Evolutionary conservation across 2,888 invertebrate genomes (phyloP), one percentile per base, ranked within the genome.

Genomic region (Odontothrips loti): DNA sequence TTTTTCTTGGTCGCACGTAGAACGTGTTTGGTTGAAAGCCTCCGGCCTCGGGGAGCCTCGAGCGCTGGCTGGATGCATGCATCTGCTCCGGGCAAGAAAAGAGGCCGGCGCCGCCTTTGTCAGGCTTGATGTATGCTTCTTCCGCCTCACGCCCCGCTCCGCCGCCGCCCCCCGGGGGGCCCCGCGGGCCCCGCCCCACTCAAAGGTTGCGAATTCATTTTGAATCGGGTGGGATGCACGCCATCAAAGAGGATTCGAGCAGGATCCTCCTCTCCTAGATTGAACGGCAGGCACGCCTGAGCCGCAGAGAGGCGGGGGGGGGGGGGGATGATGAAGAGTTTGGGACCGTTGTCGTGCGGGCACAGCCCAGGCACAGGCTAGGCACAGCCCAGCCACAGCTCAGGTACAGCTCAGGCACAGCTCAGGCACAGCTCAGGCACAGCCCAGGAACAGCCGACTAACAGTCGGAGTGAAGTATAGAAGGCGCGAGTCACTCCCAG

Each of bases 141-240:
- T 43, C 34, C 34, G 34, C 34, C 34, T 2, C 34, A 2, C 58
- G 58, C 58, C 58, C 17, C 15, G 51, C 51, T 15, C 17, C 58
- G 58, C 58, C 51, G 15, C n/a, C 12, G 58, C 58, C 20, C 58
- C 15, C 9, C 51, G 3, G 3, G 51, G 1, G 15, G 3, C 4
- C 15, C 2, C 51, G 3, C 51, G 9, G 12, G 20, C 17, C 58
- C 20, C 58, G 20, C 17, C 20, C 17, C n/a, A 20, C 58, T 58
- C 58, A 58, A 58, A 58, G 58, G 58, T n/a, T n/a, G 58, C 58
- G 58, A 58, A 58, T 58, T 58, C 58, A 58, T 58, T 58, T 58
- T 58, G 58, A 58, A 58, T 58, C 58, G 58, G 58, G n/a, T 17
- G 58, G 58, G 58, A 58, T 58, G 58, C 58, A 58, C 58, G n/a